phyloP scores from a whole-genome alignment of 2,888 invertebrate species.

The Pristionchus entomophagus region DNA sequence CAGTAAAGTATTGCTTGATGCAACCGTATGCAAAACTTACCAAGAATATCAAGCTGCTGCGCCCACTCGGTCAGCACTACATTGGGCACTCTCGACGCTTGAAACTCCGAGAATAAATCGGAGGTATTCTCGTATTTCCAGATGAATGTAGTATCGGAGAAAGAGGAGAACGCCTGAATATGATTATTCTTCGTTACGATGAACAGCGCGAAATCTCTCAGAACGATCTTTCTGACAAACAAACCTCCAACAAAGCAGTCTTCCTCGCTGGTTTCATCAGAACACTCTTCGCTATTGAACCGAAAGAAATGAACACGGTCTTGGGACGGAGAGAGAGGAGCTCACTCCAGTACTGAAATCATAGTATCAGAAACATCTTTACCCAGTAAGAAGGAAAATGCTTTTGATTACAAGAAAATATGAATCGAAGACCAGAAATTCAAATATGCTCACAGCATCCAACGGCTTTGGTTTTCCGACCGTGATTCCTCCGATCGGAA shows the following conservation, averaged over 20 bases:
- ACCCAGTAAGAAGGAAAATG: no score
- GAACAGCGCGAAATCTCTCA: no score
- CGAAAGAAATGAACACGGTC: background rate
- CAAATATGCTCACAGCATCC: background rate
- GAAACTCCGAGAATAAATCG: background rate
- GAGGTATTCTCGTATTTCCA: constrained; percentile 32
- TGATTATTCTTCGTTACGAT: background rate
- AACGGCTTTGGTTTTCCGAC: background rate
- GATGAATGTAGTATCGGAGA: constrained; percentile 6
- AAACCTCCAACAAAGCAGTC: background rate
- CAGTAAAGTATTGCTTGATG: background rate
- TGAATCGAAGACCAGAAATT: background rate
- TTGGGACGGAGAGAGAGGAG: background rate
- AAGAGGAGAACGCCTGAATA: constrained; percentile 6
- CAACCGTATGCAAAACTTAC: no score
- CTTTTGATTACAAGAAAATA: no score
- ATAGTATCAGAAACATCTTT: background rate
- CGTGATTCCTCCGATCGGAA: constrained; percentile 24
- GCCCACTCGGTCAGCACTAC: background rate
- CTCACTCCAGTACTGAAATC: background rate
- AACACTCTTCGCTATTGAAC: constrained; percentile 18
- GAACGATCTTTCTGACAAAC: background rate
- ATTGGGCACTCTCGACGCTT: background rate
- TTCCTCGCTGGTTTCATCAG: background rate
- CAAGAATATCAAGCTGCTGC: constrained; percentile 16